These are phyloP conservation scores for Metalampra italica DNA, from an alignment of 2,888 invertebrate species.

Conservation along the genomic window DNA sequence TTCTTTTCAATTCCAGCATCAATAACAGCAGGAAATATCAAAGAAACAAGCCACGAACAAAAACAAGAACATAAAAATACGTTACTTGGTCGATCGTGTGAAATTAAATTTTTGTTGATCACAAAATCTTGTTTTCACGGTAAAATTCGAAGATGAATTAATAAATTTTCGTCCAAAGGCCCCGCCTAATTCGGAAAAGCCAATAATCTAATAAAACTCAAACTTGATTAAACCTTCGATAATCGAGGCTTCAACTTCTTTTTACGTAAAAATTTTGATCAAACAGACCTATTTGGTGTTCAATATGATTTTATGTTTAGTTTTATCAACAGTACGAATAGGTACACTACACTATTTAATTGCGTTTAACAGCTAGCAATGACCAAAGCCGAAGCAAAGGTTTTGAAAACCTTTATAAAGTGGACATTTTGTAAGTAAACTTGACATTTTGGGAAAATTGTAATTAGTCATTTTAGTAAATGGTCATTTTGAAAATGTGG, in stretches of 20 bases:
- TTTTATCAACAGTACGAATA: neutral
- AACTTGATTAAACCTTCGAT: conserved; percentile 23
- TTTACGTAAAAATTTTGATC: conserved; percentile 22
- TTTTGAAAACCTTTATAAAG: too few relatives aligned
- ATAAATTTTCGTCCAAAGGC: neutral
- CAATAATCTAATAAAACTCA: conserved; percentile 27
- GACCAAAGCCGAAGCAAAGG: too few relatives aligned
- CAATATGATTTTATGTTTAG: conserved; percentile 16
- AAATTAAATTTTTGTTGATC: neutral
- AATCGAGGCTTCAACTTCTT: conserved; percentile 26
- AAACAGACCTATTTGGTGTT: conserved; percentile 28
- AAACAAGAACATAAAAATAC: too few relatives aligned
- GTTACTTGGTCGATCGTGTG: neutral
- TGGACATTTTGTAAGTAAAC: too few relatives aligned
- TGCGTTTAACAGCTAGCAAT: too few relatives aligned
- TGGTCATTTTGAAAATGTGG: too few relatives aligned
- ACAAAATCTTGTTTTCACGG: neutral
- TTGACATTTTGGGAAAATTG: too few relatives aligned
- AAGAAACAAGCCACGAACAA: neutral
- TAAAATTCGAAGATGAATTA: neutral
- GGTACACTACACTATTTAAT: too few relatives aligned
- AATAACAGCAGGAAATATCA: neutral
- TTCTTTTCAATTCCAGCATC: too few relatives aligned
- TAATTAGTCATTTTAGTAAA: too few relatives aligned
- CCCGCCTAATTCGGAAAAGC: conserved; percentile 15